Base-by-base conservation (phyloP, 2,888 invertebrate species). In the Branchinecta sandiegonensis region DNA sequence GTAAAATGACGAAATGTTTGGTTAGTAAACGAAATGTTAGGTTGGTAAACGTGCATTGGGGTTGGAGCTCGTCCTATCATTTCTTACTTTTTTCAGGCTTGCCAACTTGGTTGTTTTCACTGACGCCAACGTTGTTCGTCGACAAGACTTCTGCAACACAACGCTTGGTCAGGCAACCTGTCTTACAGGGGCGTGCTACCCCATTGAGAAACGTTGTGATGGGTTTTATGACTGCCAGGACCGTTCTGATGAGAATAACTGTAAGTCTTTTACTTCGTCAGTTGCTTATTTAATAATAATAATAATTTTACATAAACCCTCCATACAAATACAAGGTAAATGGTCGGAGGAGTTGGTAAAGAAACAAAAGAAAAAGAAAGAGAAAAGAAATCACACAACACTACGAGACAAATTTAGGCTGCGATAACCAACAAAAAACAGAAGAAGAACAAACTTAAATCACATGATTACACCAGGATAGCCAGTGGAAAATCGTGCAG, bases 31-130 rank as follows among this genome's bases (percentile, higher is more conserved):
- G 14, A n/a, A n/a, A 63, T 48, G 9, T 69, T 68, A 69, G 67
- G 47, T 47, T 46, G 47, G 63, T 50, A 48, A 67, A 48, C 46
- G 14, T 64, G 50, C 13, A 46, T 14, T 14, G 56, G 56, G 47
- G 13, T 50, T 50, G 13, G 63, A 63, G 50, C 46, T 46, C 66
- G 65, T 64, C 46, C 17, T 9, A 23, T 23, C 4, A 37, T 37
- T 37, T 37, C 37, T 46, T 70, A 67, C 68, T 71, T 69, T 65
- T 69, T 74, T 65, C 72, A 77, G 78, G 73, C 79, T 85, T 77
- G 85, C 89, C 1, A 94, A 94, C 0, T 78, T 96, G 67, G 81
- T 94, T 3, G 90, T 94, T 4, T 90, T 96, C 76, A 93, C 91
- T 67, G 95, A 96, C 79, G 90, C 93, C 66, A 81, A 85, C 63